phyloP scores from a whole-genome alignment of 2,888 invertebrate species.

The Sepiola atlantica region DNA sequence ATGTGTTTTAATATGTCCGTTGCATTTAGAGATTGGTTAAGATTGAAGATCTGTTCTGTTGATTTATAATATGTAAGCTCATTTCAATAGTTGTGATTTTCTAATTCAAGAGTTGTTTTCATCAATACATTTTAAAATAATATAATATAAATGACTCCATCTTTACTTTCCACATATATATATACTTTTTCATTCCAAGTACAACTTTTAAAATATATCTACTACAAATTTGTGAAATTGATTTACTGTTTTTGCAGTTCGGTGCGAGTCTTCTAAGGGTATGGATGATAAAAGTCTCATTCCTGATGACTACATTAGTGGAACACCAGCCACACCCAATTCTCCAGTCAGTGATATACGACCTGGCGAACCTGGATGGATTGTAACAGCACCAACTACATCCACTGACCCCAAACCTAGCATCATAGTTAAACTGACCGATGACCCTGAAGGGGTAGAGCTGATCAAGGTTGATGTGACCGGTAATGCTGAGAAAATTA shows the following conservation, averaged over 20 bases:
- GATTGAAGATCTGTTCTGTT: too few species aligned
- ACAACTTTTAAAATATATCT: too few species aligned
- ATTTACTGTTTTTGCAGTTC: background rate
- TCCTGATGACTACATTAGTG: background rate
- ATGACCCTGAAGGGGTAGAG: conserved; percentile 36
- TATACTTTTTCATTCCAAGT: background rate
- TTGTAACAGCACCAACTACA: background rate
- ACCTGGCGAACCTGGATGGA: background rate
- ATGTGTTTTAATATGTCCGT: too few species aligned
- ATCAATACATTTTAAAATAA: too few species aligned
- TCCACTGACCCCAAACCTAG: background rate
- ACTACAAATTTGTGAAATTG: too few species aligned
- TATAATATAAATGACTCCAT: background rate
- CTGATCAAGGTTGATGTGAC: background rate
- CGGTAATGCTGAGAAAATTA: background rate
- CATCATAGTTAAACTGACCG: background rate
- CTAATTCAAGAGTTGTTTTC: background rate
- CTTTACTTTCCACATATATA: background rate
- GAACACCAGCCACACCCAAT: conserved; percentile 23
- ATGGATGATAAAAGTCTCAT: background rate
- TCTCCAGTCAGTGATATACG: background rate
- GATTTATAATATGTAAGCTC: too few species aligned
- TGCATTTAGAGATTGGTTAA: too few species aligned
- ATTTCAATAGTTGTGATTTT: background rate
- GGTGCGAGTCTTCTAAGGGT: background rate